Base-by-base conservation (phyloP, 2,797 vertebrate species). In the Taeniopygia guttata region DNA sequence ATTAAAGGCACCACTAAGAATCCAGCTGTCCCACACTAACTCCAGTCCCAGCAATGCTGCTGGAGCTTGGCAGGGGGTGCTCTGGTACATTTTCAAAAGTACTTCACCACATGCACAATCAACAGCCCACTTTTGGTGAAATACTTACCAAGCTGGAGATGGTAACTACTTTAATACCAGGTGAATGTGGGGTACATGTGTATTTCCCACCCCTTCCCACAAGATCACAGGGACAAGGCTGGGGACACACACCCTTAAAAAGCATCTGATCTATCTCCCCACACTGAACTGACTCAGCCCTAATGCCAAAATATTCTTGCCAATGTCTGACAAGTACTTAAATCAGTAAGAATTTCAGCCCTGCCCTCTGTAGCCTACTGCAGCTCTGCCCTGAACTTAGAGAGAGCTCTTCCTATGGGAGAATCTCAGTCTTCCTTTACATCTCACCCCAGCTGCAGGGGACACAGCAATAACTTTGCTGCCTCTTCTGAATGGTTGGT, bases 151-250 rank as follows among this genome's bases (percentile, higher is more conserved):
- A 29, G 12, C 36, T 42, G 25, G 40, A 62, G 12, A 25, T 1
- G 0, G 20, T 3, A 34, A 55, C 4, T 77, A 38, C 40, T 59
- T 45, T 29, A 34, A n/a, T 14, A 3, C 25, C 89, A 56, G 26
- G 7, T 20, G 17, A 45, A 16, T 1, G 11, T 4, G 43, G 18
- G 11, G 18, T 42, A n/a, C 0, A 0, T 6, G 3, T 26, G 9
- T 34, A 30, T 52, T 78, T 52, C 20, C n/a, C 58, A 36, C 3
- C 2, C 4, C 20, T 55, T 49, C 34, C 54, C 25, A 29, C 0
- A 46, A 20, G 6, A 36, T 22, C 59, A 18, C 0, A 38, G 46
- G n/a, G 26, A 72, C 21, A 40, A 73, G 40, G 23, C 17, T 46
- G 27, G 49, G 38, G 66, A 38, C 5, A 69, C 3, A 15, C 7